Conservation (phyloP, 2,888 invertebrate species). For the Syrphus vitripennis region DNA sequence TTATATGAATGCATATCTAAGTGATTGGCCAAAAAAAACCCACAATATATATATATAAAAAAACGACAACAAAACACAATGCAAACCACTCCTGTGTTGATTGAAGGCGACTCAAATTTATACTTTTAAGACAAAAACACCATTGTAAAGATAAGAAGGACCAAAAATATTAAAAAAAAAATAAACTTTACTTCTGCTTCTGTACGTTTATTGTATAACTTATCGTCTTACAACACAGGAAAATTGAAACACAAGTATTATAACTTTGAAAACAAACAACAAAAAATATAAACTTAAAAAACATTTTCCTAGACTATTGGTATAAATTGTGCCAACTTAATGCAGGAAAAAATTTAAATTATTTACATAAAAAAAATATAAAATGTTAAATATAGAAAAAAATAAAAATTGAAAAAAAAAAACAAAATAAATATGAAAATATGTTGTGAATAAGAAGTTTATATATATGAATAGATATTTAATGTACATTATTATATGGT, state of each 20-base stretch:
- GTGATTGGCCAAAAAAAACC: slow-evolving; percentile 22
- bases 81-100: slow-evolving; percentile 16
- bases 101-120: background rate
- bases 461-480: slow-evolving; percentile 70
- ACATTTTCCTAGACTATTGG: slow-evolving; percentile 58
- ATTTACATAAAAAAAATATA: slow-evolving; percentile 39
- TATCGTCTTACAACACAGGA: background rate
- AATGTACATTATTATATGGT: slow-evolving; percentile 64
- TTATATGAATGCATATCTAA: slow-evolving; percentile 58
- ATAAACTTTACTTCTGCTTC: background rate
- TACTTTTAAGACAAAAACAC: background rate
- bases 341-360: slow-evolving; percentile 16
- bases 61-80: slow-evolving; percentile 1
- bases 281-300: slow-evolving; percentile 17
- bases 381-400: slow-evolving; percentile 55
- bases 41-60: background rate
- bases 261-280: background rate
- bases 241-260: slow-evolving; percentile 6
- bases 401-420: slow-evolving; percentile 5
- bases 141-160: background rate
- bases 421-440: slow-evolving; percentile 46
- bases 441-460: slow-evolving; percentile 69
- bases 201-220: too few species aligned
- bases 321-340: slow-evolving; percentile 48
- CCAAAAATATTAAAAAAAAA: slow-evolving; percentile 1